Percentiles rank a stretch among this genome's conserved stretches.
These are phyloP conservation scores for Valencia hispanica DNA, from an alignment of 2,797 vertebrate species.

Conservation along the genomic window DNA sequence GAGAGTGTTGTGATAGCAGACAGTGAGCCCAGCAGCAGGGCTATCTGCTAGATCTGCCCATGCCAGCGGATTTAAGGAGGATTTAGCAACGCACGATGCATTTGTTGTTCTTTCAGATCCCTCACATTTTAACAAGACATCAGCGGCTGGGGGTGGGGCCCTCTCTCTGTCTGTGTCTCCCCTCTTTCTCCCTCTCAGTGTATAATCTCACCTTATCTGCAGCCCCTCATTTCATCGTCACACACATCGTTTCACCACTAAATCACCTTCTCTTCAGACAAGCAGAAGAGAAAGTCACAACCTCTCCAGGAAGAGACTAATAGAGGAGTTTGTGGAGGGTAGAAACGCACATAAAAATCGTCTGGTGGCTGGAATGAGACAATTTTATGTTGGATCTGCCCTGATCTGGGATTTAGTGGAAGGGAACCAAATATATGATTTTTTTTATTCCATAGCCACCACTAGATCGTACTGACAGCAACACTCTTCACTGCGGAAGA, in stretches of 20 bases:
- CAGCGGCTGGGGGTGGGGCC: slow-evolving; percentile 52
- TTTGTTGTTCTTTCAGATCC: slow-evolving; percentile 81
- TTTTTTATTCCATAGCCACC: background rate
- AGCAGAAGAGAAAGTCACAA: slow-evolving; percentile 41
- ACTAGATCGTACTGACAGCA: background rate
- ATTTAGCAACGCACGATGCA: slow-evolving; percentile 76
- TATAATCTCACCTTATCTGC: slow-evolving; percentile 78
- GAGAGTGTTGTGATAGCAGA: slow-evolving; percentile 61
- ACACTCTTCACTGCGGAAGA: background rate
- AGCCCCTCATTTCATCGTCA: slow-evolving; percentile 76
- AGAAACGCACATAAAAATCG: background rate
- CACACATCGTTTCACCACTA: slow-evolving; percentile 79
- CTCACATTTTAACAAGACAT: slow-evolving; percentile 79
- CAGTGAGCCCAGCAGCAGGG: slow-evolving; percentile 75
- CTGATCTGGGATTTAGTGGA: background rate
- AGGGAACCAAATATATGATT: background rate
- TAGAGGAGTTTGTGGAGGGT: slow-evolving; percentile 37
- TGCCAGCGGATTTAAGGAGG: slow-evolving; percentile 81
- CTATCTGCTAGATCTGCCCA: slow-evolving; percentile 82
- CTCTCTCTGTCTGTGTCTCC: slow-evolving; percentile 39
- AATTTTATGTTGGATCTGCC: background rate
- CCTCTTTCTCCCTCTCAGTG: slow-evolving; percentile 46
- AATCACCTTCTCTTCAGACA: slow-evolving; percentile 71
- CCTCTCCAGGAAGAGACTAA: slow-evolving; percentile 50
- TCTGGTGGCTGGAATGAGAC: background rate